These are phyloP conservation scores for Drosophila nigricruria DNA, from an alignment of 2,888 invertebrate genomes.

Conservation along the genomic window DNA sequence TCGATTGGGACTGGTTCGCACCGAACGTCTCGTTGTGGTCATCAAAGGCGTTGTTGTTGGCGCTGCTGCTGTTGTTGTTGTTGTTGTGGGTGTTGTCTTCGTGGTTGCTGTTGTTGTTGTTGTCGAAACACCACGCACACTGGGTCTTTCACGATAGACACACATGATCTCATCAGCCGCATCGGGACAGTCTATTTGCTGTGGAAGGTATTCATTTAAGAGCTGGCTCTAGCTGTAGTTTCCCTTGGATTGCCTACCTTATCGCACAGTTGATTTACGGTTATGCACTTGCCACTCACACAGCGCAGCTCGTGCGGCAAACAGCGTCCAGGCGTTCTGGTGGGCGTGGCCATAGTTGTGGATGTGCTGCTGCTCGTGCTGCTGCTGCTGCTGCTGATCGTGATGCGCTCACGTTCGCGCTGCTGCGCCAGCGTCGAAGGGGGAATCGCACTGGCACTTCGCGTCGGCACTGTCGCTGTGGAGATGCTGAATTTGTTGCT, in stretches of 20 bases:
- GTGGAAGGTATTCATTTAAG: background rate
- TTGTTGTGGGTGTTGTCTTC: conserved; percentile 8
- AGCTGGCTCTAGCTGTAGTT: fast-evolving
- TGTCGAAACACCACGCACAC: conserved; percentile 47
- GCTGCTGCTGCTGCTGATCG: conserved; percentile 23
- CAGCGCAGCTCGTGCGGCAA: conserved; percentile 87
- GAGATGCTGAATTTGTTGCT: conserved; percentile 53
- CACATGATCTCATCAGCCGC: conserved; percentile 89
- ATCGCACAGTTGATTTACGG: conserved; percentile 88
- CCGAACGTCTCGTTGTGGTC: conserved; percentile 64
- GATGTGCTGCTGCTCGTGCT: conserved; percentile 14
- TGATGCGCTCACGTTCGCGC: conserved; percentile 53
- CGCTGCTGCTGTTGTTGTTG: conserved; percentile 19
- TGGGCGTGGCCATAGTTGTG: conserved; percentile 29
- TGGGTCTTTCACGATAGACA: conserved; percentile 86
- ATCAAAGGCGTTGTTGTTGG: conserved; percentile 27
- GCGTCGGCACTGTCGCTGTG: conserved; percentile 71
- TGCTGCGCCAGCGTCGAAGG: conserved; percentile 59
- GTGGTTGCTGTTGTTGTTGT: conserved; percentile 34
- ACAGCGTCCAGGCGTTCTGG: conserved; percentile 51
- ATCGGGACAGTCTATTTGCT: conserved; percentile 87
- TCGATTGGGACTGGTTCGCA: conserved; percentile 76
- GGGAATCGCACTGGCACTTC: conserved; percentile 69
- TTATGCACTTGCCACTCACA: conserved; percentile 88
- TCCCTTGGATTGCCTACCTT: conserved; percentile 70